Evolutionary conservation across 2,888 invertebrate genomes (phyloP).

Genomic region (Atherix ibis): DNA sequence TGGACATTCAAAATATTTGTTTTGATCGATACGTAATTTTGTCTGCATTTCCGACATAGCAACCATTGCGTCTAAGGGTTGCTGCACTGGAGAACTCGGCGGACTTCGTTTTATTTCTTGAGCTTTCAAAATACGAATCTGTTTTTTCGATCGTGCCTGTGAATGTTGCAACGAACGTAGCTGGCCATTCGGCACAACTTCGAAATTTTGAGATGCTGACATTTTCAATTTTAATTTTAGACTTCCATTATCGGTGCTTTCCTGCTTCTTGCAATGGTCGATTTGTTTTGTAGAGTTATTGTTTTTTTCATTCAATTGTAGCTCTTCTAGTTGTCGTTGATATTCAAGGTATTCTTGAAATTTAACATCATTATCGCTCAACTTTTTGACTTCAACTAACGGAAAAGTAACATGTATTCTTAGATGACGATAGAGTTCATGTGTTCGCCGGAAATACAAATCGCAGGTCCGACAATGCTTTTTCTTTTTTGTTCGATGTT

Average conservation of each 20-base stretch:
- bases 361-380: conserved; percentile 12
- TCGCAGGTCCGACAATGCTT: conserved; percentile 16
- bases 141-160: conserved; percentile 4
- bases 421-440: conserved; percentile 13
- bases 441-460: conserved; percentile 14
- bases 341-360: conserved; percentile 11
- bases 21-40: conserved; percentile 3
- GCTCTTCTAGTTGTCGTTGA: background rate
- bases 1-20: conserved; percentile 17
- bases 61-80: conserved; percentile 10
- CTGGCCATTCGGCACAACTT: conserved; percentile 12
- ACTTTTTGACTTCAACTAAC: conserved; percentile 11
- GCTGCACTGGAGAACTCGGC: conserved; percentile 4
- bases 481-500: conserved; percentile 14
- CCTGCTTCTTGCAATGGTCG: no score
- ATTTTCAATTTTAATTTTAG: conserved; percentile 17
- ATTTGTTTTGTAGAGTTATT: no score
- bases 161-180: no score
- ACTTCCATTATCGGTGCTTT: conserved; percentile 6
- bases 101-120: conserved; percentile 14
- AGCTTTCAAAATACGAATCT: conserved; percentile 12
- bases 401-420: conserved; percentile 15
- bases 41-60: conserved; percentile 10
- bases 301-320: background rate
- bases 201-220: conserved; percentile 14